A percentile compares a stretch with the other conserved stretches of the same genome.
phyloP scores from a whole-genome alignment of 1,140 invertebrate species.

The Meloidogyne hapla region DNA sequence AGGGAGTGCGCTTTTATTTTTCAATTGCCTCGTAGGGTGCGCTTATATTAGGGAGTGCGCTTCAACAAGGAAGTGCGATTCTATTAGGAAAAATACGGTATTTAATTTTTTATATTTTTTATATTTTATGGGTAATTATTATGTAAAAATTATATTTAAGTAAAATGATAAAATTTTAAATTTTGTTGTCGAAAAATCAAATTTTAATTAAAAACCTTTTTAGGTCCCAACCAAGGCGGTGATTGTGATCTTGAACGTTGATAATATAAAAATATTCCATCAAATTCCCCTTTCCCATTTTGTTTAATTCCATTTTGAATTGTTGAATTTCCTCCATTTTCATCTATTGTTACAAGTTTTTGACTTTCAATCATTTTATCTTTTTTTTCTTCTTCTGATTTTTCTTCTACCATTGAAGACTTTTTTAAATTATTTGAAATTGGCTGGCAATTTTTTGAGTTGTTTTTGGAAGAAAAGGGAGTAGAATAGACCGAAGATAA shows the following conservation, averaged over 20 bases:
- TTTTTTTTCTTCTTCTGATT: not conserved
- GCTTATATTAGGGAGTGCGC: no score
- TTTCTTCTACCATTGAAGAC: not conserved
- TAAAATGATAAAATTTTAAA: not conserved
- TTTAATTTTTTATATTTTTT: no score
- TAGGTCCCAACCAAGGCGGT: not conserved
- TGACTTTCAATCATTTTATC: not conserved
- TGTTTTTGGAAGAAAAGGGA: not conserved
- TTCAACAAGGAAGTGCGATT: no score
- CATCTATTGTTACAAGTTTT: not conserved
- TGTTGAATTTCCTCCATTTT: not conserved
- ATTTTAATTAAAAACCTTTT: not conserved
- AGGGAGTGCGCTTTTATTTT: no score
- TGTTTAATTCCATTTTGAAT: constrained; percentile 6
- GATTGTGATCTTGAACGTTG: not conserved
- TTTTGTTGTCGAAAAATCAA: no score
- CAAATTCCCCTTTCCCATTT: constrained; percentile 1
- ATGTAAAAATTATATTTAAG: no score
- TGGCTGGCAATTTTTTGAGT: not conserved
- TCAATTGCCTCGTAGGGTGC: no score
- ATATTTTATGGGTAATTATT: no score
- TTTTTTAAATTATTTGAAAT: not conserved
- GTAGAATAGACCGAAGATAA: not conserved
- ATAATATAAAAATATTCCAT: not conserved
- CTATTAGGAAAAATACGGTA: no score